A percentile compares a stretch with the other conserved stretches of the same genome.
Evolutionary conservation across 2,888 invertebrate species (phyloP).

Genomic region (Xestia sexstrigata): DNA sequence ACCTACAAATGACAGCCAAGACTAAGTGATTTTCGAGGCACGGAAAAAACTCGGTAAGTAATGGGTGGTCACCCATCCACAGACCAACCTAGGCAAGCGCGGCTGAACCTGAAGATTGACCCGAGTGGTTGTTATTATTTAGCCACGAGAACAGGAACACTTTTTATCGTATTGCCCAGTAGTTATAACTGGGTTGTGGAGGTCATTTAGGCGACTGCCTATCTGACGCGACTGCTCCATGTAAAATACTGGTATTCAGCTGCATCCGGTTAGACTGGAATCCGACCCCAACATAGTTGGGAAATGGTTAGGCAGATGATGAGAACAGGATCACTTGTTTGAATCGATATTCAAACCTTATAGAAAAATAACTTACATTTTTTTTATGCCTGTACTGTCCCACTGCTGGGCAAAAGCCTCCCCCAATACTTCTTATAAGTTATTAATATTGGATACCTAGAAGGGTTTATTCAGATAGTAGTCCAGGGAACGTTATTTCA

Average conservation of each 20-base stretch:
- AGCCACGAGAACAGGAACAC: not conserved
- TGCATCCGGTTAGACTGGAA: no score
- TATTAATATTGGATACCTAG: constrained; percentile 25
- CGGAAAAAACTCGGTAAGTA: not conserved
- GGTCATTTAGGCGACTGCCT: no score
- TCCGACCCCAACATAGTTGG: no score
- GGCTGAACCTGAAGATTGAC: not conserved
- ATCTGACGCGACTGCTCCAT: no score
- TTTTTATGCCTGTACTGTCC: no score
- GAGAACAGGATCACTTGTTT: not conserved
- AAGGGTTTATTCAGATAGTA: constrained; percentile 17
- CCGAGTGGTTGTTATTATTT: not conserved
- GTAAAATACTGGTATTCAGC: no score
- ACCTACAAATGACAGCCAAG: not conserved
- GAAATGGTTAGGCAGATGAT: no score
- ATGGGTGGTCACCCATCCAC: not conserved
- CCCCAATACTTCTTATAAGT: no score
- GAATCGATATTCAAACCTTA: not conserved
- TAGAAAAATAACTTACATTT: not conserved
- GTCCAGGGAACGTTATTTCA: constrained; percentile 34
- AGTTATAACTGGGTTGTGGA: no score
- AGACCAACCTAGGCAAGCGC: not conserved
- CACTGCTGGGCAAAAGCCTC: no score
- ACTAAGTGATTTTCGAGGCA: not conserved
- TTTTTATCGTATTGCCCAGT: no score